Evolutionary conservation across 2,888 invertebrate genomes (phyloP), one percentile per base, ranked within the genome.

Genomic region (Galeruca laticollis): DNA sequence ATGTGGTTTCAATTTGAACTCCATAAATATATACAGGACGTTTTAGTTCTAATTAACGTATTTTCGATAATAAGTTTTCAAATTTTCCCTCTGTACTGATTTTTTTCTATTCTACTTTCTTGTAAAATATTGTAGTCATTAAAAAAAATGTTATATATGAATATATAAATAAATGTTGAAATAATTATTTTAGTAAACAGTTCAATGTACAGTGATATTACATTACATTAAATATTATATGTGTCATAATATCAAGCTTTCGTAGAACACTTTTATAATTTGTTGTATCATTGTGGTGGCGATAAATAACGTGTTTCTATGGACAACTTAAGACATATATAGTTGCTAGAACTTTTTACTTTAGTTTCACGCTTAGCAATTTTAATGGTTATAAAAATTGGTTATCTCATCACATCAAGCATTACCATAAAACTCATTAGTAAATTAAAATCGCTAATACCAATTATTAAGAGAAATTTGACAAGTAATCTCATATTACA

Each of bases 161-260:
- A 70, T 62, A 70, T 73, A 75, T 73, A 75, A 68, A 73, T 72
- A 70, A 73, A 75, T 73, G 72, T 73, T 75, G 60, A 73, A 57
- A 69, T 71, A 70, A 69, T 72, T 73, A 75, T 73, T 73, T 74
- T 72, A 72, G 72, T 72, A 71, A 72, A 71, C 40, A 71, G 76
- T 77, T 77, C 78, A 77, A 73, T 78, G 77, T 78, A 78, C 77
- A 78, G 78, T 78, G 73, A 76, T 69, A 61, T 70, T 62, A 59
- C 20, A 31, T 52, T 43, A 31, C 33, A 57, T 47, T 15, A 5
- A 43, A 8, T 37, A 37, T 11, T 71, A 67, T 69, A 59, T 69
- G 73, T 72, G 73, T 75, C 71, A 71, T 69, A 65, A 71, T 65
- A 72, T 65, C 49, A 60, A 62, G 73, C 75, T 75, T 76, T 73